phyloP scores from a whole-genome alignment of 2,797 vertebrate genomes.

The Mormyrops boulengeri region DNA sequence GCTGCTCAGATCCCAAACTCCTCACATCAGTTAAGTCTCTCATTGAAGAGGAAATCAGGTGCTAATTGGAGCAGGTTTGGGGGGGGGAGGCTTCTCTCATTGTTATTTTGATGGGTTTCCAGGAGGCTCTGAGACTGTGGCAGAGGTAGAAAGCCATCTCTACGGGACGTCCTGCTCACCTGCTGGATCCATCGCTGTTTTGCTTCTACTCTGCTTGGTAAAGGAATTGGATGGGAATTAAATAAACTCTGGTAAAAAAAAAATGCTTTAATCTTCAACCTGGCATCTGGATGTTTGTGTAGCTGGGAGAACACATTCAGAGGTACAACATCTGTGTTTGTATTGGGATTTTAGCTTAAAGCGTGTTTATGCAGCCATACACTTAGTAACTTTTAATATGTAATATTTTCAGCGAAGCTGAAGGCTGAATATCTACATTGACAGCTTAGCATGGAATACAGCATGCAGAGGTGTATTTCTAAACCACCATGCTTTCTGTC shows the following conservation, averaged over 20 bases:
- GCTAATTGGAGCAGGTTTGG: constrained; percentile 33
- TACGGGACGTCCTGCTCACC: not conserved
- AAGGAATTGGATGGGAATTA: not conserved
- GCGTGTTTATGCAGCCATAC: not conserved
- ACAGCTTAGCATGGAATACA: not conserved
- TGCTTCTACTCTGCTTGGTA: not conserved
- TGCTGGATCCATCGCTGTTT: not conserved
- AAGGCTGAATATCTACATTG: not conserved
- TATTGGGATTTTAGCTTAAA: not conserved
- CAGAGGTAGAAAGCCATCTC: not conserved
- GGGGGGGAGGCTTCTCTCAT: constrained; percentile 13
- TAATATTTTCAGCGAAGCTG: not conserved
- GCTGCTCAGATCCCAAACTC: constrained; percentile 34
- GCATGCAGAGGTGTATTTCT: not conserved
- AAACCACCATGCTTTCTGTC: not conserved
- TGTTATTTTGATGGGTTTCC: constrained; percentile 16
- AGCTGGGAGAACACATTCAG: not conserved
- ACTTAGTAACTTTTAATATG: not conserved
- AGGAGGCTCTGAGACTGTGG: not conserved
- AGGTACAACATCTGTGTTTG: not conserved
- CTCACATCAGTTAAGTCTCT: constrained; percentile 40
- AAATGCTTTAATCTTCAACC: not conserved
- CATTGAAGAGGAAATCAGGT: constrained; percentile 34
- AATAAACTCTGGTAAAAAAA: not conserved
- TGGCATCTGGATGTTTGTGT: not conserved